Evolutionary conservation across 2,113 vertebrate species (phyloP), one percentile per base, ranked within the genome.

Genomic region (Tyto alba): DNA sequence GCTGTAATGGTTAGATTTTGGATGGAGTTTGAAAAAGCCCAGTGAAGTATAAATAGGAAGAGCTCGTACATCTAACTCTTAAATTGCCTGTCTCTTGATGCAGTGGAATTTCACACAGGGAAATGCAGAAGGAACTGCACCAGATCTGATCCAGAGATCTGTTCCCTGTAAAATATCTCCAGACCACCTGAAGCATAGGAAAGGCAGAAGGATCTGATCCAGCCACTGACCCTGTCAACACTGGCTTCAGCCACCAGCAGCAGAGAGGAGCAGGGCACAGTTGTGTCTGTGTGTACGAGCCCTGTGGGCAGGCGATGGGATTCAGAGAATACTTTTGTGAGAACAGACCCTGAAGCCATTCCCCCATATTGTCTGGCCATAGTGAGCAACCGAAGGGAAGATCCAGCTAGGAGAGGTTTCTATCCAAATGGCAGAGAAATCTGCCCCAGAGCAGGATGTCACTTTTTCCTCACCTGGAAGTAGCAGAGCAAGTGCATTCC

Each of bases 231-330:
- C 3, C 45, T 34, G 34, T 11, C 57, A 62, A 32, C 41, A 30
- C 15, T 30, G n/a, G 19, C 68, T 86, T 71, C 25, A n/a, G 55
- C 18, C 66, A 41, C 32, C 0, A 1, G 26, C 76, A 81, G 43
- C 48, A 34, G 56, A 40, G 43, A 40, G 2, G 26, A 56, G 25
- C 0, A 0, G 16, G 17, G 10, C 27, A 57, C 25, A 26, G 36
- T 5, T 10, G 0, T 2, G 19, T 8, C 56, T 13, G 27, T 1
- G 6, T 4, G 18, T 15, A 22, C 0, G 0, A 43, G 34, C 6
- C 29, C 21, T 0, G 0, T 5, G 52, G n/a, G 38, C 36, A 36
- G 26, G 26, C 2, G 1, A 48, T 2, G 13, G 26, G 64, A 60
- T 79, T 34, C 40, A 26, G 68, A 41, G 36, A 75, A 45, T 16